A percentile compares a stretch with the other conserved stretches of the same genome.
Conservation (phyloP, 2,797 vertebrate species). For the Thalassophryne amazonica region DNA sequence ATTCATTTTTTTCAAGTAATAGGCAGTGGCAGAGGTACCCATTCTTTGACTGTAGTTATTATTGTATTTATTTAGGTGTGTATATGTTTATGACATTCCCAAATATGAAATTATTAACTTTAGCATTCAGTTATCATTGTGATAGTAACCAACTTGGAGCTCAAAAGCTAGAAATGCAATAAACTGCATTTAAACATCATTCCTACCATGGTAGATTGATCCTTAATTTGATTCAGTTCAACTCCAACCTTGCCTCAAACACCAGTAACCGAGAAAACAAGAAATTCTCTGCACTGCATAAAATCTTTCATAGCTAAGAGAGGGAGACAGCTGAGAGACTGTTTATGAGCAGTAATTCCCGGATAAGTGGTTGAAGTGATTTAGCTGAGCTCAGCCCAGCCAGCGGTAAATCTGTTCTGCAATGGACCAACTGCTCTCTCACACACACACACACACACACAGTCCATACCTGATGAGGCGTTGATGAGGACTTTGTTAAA, state of each 20-base stretch:
- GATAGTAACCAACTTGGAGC: no score
- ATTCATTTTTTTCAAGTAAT: no score
- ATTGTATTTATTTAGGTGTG: no score
- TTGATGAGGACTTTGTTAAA: conserved; percentile 73
- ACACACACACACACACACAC: conserved; percentile 15
- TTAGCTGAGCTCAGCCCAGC: conserved; percentile 55
- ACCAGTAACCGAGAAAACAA: not conserved
- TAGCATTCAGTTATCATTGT: no score
- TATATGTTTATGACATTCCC: no score
- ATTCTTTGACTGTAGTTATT: no score
- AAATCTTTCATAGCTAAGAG: not conserved
- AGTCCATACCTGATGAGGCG: conserved; percentile 63
- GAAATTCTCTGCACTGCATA: not conserved
- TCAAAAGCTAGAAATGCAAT: no score
- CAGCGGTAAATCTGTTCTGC: conserved; percentile 62
- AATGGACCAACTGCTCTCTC: conserved; percentile 32
- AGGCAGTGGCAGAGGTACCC: no score
- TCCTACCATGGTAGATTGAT: not conserved
- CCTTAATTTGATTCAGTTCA: no score
- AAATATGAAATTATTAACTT: no score
- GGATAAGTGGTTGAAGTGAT: conserved; percentile 67
- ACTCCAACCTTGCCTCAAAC: not conserved
- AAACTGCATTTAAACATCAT: no score
- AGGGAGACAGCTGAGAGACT: conserved; percentile 12
- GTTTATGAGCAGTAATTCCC: conserved; percentile 62